Percentiles rank a stretch among this genome's conserved stretches.
Evolutionary conservation across 2,888 invertebrate genomes (phyloP).

Genomic region (Aspidiotus destructor): DNA sequence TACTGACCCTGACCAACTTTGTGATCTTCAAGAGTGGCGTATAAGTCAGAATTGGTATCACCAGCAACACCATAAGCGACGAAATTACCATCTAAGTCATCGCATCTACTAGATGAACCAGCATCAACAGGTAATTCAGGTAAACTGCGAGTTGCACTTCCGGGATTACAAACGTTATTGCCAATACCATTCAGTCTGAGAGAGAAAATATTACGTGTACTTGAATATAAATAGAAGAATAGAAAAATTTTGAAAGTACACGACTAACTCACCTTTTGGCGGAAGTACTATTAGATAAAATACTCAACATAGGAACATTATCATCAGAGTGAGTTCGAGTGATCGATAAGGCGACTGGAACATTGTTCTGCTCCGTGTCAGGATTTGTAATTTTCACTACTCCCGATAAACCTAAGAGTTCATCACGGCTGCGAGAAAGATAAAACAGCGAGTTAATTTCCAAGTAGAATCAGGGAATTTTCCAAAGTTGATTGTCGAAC

Average conservation of each 20-base stretch:
- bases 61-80: slow-evolving; percentile 43
- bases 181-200: slow-evolving; percentile 7
- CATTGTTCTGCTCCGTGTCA: slow-evolving; percentile 41
- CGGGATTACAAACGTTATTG: slow-evolving; percentile 35
- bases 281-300: slow-evolving; percentile 23
- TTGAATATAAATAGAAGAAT: not conserved
- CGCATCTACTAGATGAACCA: slow-evolving; percentile 38
- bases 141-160: slow-evolving; percentile 62
- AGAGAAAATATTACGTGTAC: not conserved
- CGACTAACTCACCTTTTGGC: slow-evolving; percentile 4
- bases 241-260: not conserved
- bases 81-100: slow-evolving; percentile 37
- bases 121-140: slow-evolving; percentile 71
- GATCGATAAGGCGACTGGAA: slow-evolving; percentile 23
- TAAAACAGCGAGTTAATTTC: slow-evolving; percentile 5
- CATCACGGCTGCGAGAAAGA: slow-evolving; percentile 47
- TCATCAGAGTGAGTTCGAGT: slow-evolving; percentile 24
- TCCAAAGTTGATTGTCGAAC: not conserved
- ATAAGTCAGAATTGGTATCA: slow-evolving; percentile 73
- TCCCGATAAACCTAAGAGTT: slow-evolving; percentile 59
- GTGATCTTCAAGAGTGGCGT: slow-evolving; percentile 68
- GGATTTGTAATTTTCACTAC: slow-evolving; percentile 63
- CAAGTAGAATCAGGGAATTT: too few relatives aligned
- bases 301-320: slow-evolving; percentile 16
- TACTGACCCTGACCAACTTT: slow-evolving; percentile 42